Evolutionary conservation across 1,140 invertebrate species (phyloP), one percentile per base, ranked within the genome.

Genomic region (Oryzaephilus surinamensis): DNA sequence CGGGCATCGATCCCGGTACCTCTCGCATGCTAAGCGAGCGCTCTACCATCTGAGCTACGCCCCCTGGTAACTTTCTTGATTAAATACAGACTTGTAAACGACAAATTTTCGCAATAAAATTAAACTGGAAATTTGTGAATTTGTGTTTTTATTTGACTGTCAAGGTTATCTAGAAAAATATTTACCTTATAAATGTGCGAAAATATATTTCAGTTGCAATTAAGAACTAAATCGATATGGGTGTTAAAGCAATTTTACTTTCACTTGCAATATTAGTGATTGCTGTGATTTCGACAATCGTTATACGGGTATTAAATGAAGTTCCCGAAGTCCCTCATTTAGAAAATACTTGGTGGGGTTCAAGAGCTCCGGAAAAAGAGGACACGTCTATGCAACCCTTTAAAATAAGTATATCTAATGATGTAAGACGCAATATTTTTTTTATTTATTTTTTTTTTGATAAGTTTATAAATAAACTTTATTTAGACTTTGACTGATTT

Each of bases 401-500:
- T 35, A 62, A 54, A 47, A 65, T 72, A 4, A 48, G 62, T 14
- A 46, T 68, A 12, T 35, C 57, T 3, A 42, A 62, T 16, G 41
- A 57, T 46, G 61, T 59, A 41, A 30, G 6, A 6, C 2, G 26
- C 15, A 15, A 15, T 4, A 10, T 33, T 33, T 31, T 3, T 13
- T 31, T 6, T 31, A 14, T 12, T 12, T 29, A 29, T 5, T 29
- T 6, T 29, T 29, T 29, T 24, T 24, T 8, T n/a, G 7, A 24
- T 24, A 8, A 24, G 7, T 24, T 8, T 24, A 24, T 8, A 24
- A 7, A 36, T 36, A 8, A 6, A 28, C 16, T 36, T 26, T 10
- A 8, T 24, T 12, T 21, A 80, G 77, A 58, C 71, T 27, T 61
- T 80, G 10, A 55, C 61, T 35, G 76, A 83, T 50, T 61, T 85